Evolutionary conservation across 2,113 vertebrate species (phyloP), one percentile per base, ranked within the genome.

Genomic region (Etia nguti): DNA sequence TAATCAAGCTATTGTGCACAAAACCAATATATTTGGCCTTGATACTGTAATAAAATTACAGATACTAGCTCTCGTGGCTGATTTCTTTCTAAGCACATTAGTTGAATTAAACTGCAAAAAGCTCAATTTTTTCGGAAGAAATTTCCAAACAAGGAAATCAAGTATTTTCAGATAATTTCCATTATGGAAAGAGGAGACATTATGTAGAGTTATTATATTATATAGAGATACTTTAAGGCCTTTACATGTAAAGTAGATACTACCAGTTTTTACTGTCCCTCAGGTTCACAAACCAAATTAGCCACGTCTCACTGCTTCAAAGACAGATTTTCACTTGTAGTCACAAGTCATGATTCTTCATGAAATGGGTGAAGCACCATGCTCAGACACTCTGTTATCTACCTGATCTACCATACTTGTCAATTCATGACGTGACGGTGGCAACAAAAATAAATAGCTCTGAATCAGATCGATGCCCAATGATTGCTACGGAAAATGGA

Each of bases 391-490:
- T 85, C 80, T 73, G 60, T 93, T 88, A 90, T 93, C 88, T 87
- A 73, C 56, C 81, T 26, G 91, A 93, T 93, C 93, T 89, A 75
- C 86, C 90, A 86, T 59, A 88, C 92, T 90, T 89, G 90, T 91
- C 91, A 83, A 92, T 95, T 90, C 87, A 85, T 70, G 87, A 87
- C 91, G 84, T 88, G 91, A 88, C 54, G 84, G 88, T 85, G 24
- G 89, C 90, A 81, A 93, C 88, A 84, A 91, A 95, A 94, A 95
- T 94, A 94, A 95, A 95, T 95, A 85, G 92, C 93, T 90, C 43
- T 65, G 91, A 88, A 94, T 93, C 92, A 88, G 93, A 95, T 95
- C 95, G 89, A 95, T 95, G 93, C 50, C 85, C 81, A 60, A 80
- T 92, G 94, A 95, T 92, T 93, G 90, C 41, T 24, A 88, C 84